A percentile compares a stretch with the other conserved stretches of the same genome.
Evolutionary conservation across 2,797 vertebrate genomes (phyloP).

Genomic region (Echiichthys vipera): DNA sequence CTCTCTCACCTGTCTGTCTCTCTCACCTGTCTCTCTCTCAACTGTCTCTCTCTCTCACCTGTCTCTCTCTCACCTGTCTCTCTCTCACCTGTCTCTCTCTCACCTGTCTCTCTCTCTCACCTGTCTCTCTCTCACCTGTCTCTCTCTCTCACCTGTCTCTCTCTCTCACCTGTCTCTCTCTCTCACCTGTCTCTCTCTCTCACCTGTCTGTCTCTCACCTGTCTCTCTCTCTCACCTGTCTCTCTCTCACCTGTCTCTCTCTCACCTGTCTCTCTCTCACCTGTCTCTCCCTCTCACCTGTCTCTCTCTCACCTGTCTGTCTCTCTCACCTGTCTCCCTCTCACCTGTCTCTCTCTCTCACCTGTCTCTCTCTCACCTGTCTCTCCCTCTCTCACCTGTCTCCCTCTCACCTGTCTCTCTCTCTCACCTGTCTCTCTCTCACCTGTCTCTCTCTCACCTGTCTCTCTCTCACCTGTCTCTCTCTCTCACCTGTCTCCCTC

Average conservation of each 20-base stretch:
- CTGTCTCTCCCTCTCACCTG: background rate
- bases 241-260: background rate
- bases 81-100: background rate
- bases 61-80: background rate
- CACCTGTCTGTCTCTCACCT: background rate
- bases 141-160: too few species aligned
- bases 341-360: slow-evolving; percentile 1
- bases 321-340: too few species aligned
- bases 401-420: background rate
- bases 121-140: too few species aligned
- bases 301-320: background rate
- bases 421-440: too few species aligned
- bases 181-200: background rate
- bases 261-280: slow-evolving; percentile 48
- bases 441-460: slow-evolving; percentile 51
- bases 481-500: background rate
- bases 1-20: too few species aligned
- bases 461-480: background rate
- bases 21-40: slow-evolving; percentile 56
- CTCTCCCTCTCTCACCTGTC: background rate
- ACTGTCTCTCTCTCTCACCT: too few species aligned
- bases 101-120: too few species aligned
- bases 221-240: too few species aligned
- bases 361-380: background rate
- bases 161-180: too few species aligned